Evolutionary conservation across 2,888 invertebrate genomes (phyloP).

Genomic region (Hemaris fuciformis): DNA sequence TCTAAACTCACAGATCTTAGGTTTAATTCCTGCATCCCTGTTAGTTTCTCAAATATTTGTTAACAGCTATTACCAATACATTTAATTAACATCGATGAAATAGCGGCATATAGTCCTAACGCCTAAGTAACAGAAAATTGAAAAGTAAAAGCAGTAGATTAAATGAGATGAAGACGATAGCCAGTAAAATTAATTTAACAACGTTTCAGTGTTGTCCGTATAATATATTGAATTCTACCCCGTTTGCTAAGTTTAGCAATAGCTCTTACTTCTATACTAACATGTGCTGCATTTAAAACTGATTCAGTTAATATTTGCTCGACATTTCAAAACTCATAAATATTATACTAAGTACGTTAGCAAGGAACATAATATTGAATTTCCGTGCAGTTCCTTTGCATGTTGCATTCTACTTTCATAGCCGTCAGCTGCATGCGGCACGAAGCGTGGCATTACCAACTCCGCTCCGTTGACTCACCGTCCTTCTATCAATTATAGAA

Average conservation of each 20-base stretch:
- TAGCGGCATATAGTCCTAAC: too few relatives aligned
- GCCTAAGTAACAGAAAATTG: too few relatives aligned
- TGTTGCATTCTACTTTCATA: slow-evolving; percentile 31
- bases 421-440: slow-evolving; percentile 25
- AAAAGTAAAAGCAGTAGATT: too few relatives aligned
- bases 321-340: slow-evolving; percentile 1
- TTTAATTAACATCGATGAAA: too few relatives aligned
- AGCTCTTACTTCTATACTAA: not conserved
- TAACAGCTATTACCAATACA: too few relatives aligned
- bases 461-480: not conserved
- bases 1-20: too few relatives aligned
- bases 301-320: not conserved
- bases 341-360: not conserved
- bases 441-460: slow-evolving; percentile 11
- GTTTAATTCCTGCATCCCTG: too few relatives aligned
- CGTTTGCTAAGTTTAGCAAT: not conserved
- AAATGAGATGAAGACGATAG: too few relatives aligned
- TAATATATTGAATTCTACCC: not conserved
- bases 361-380: slow-evolving; percentile 32
- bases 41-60: too few relatives aligned
- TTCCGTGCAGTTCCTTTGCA: slow-evolving; percentile 24
- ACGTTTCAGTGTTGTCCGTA: not conserved
- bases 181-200: not conserved
- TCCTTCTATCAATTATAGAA: not conserved
- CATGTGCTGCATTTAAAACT: not conserved